Conservation (phyloP, 2,888 invertebrate genomes). For the Creontiades dilutus region DNA sequence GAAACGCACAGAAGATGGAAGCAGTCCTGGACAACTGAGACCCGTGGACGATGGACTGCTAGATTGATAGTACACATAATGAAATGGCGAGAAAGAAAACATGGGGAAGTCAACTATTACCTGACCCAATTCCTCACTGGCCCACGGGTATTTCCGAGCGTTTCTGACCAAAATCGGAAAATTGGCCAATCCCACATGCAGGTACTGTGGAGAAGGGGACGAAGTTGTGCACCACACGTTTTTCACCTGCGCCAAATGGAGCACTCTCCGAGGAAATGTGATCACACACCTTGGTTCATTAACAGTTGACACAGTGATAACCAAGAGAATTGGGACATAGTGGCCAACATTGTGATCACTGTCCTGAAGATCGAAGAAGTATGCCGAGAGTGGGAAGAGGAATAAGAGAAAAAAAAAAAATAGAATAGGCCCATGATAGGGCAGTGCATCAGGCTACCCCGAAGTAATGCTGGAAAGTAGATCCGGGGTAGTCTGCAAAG, state of each 20-base stretch:
- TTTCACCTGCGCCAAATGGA: neutral
- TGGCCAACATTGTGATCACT: neutral
- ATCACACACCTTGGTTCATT: neutral
- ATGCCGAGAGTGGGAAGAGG: neutral
- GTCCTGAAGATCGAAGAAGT: neutral
- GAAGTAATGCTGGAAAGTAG: no score
- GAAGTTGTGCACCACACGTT: neutral
- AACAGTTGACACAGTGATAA: neutral
- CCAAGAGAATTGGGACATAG: neutral
- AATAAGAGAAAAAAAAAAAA: no score
- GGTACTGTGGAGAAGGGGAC: neutral
- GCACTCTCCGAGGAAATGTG: neutral
- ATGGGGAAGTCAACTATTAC: slow-evolving; percentile 73
- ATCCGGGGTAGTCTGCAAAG: no score
- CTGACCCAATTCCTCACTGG: slow-evolving; percentile 74
- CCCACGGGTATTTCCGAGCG: neutral
- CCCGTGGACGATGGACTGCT: slow-evolving; percentile 73
- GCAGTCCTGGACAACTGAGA: neutral
- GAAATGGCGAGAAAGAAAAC: slow-evolving; percentile 69
- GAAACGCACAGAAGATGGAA: neutral
- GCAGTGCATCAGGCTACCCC: no score
- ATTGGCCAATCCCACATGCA: neutral
- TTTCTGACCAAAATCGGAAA: neutral
- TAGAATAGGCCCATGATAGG: no score
- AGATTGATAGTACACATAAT: slow-evolving; percentile 71